Evolutionary conservation across 2,888 invertebrate genomes (phyloP).

Genomic region (Apotomis turbidana): DNA sequence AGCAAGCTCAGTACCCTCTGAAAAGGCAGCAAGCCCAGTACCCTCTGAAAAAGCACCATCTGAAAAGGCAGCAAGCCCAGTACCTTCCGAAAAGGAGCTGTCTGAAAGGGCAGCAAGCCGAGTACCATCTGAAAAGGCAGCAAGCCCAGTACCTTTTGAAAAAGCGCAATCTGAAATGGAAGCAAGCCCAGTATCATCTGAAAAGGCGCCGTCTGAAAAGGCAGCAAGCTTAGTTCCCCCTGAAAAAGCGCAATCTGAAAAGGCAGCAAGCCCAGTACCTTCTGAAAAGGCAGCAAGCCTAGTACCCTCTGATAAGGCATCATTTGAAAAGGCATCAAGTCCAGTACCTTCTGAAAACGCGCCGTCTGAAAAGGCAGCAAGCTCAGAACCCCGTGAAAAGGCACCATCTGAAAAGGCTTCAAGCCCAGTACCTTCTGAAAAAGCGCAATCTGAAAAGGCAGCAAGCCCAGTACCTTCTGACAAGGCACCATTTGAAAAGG

Average conservation of each 20-base stretch:
- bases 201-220: conserved; percentile 31
- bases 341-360: conserved; percentile 13
- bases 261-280: conserved; percentile 40
- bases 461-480: conserved; percentile 21
- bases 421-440: conserved; percentile 1
- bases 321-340: conserved; percentile 37
- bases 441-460: conserved; percentile 9
- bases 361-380: conserved; percentile 24
- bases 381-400: conserved; percentile 22
- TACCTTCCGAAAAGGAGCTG: neutral
- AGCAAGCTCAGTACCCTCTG: neutral
- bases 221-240: conserved; percentile 12
- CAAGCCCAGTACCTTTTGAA: conserved; percentile 25
- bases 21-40: conserved; percentile 41
- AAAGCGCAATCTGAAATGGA: conserved; percentile 26
- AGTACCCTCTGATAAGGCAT: conserved; percentile 7
- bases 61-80: conserved; percentile 16
- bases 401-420: neutral
- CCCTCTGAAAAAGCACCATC: conserved; percentile 8
- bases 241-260: conserved; percentile 27
- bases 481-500: conserved; percentile 1
- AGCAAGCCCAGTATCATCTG: conserved; percentile 11
- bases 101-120: conserved; percentile 10
- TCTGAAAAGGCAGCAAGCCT: conserved; percentile 28
- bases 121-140: conserved; percentile 32